Conservation (phyloP, 2,113 vertebrate genomes). For the Cebus imitator region DNA sequence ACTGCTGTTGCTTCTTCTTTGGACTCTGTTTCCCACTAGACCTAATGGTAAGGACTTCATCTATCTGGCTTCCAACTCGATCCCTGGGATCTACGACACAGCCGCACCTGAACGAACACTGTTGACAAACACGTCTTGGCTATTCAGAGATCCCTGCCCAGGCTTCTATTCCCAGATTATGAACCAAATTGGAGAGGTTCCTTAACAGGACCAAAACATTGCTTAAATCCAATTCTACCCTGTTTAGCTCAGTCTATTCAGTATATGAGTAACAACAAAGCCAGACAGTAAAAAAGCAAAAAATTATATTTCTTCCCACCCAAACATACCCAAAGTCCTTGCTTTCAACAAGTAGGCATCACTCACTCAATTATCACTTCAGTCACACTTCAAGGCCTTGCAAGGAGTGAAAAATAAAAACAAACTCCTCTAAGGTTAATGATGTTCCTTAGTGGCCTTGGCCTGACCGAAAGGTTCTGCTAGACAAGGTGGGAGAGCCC, state of each 20-base stretch:
- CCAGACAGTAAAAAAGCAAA: neutral
- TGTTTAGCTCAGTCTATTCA: neutral
- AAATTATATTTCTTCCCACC: neutral
- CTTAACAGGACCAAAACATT: neutral
- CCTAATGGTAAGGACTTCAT: neutral
- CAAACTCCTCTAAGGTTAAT: neutral
- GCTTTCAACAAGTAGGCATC: neutral
- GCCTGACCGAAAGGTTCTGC: neutral
- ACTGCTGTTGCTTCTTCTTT: neutral
- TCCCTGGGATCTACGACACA: neutral
- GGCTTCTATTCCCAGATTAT: neutral
- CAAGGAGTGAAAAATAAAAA: neutral
- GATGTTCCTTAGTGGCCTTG: neutral
- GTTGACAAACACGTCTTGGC: neutral
- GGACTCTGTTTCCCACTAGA: neutral
- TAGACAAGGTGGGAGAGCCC: neutral
- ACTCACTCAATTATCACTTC: neutral
- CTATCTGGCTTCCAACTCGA: neutral
- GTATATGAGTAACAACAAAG: neutral
- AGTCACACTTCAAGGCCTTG: neutral
- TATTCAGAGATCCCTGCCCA: neutral
- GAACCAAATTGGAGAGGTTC: neutral
- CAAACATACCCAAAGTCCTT: neutral
- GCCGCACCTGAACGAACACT: neutral
- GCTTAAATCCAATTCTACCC: conserved; percentile 25